A percentile compares a stretch with the other conserved stretches of the same genome.
Evolutionary conservation across 2,888 invertebrate species (phyloP).

Genomic region (Stomorhina lunata): DNA sequence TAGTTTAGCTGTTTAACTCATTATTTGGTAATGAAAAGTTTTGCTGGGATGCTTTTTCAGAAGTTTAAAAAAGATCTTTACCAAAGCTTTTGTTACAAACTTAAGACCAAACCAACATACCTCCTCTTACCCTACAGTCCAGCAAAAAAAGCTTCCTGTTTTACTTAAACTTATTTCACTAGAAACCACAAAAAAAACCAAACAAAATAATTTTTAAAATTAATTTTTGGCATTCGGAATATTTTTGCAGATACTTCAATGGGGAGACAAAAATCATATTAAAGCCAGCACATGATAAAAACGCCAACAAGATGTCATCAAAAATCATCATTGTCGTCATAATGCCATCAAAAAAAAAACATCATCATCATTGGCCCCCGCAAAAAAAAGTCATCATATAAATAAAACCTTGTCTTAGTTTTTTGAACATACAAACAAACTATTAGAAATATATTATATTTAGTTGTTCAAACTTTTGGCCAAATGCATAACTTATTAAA

Average conservation of each 20-base stretch:
- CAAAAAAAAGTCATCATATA: slow-evolving; percentile 20
- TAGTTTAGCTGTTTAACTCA: too few relatives aligned
- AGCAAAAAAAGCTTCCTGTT: slow-evolving; percentile 32
- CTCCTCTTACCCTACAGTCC: slow-evolving; percentile 22
- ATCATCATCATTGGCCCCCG: slow-evolving; percentile 32
- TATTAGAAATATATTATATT: slow-evolving; percentile 15
- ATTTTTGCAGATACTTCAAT: slow-evolving; percentile 68
- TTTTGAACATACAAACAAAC: slow-evolving; percentile 9
- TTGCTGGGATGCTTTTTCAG: too few relatives aligned
- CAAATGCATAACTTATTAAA: slow-evolving; percentile 66
- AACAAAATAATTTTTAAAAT: slow-evolving; percentile 70
- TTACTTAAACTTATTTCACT: not conserved
- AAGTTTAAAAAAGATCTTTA: too few relatives aligned
- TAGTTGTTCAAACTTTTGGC: slow-evolving; percentile 42
- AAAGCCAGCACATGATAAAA: slow-evolving; percentile 77
- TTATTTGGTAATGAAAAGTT: too few relatives aligned
- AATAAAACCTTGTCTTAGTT: slow-evolving; percentile 45
- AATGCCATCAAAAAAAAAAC: slow-evolving; percentile 65
- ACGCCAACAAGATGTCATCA: slow-evolving; percentile 68
- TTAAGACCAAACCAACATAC: not conserved
- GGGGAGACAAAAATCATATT: slow-evolving; percentile 78
- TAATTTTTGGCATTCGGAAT: slow-evolving; percentile 74
- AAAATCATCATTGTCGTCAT: slow-evolving; percentile 40
- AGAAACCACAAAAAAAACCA: slow-evolving; percentile 37
- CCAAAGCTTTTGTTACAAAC: not conserved